Evolutionary conservation across 2,113 vertebrate genomes (phyloP).

Genomic region (Ursus arctos): DNA sequence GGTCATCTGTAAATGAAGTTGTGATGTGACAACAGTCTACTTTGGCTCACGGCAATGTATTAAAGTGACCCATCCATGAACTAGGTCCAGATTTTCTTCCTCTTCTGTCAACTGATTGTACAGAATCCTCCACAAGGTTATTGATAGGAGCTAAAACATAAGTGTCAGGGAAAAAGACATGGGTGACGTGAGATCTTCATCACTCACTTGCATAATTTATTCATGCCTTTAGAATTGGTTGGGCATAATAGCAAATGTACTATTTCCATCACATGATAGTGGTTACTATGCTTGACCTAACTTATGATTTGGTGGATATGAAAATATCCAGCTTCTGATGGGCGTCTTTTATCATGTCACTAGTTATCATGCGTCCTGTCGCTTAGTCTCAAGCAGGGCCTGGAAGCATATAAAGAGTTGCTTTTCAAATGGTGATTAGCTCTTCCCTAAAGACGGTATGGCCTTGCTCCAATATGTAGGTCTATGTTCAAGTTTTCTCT

Average conservation of each 20-base stretch:
- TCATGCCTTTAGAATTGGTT: background rate
- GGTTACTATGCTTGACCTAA: background rate
- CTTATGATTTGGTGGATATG: background rate
- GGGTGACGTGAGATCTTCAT: background rate
- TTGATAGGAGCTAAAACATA: background rate
- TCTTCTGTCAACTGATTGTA: background rate
- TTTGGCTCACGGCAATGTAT: background rate
- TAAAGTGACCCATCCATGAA: background rate
- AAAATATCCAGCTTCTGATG: background rate
- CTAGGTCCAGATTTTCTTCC: background rate
- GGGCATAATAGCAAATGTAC: background rate
- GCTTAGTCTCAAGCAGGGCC: background rate
- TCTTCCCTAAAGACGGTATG: background rate
- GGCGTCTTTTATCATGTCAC: background rate
- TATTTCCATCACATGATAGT: background rate
- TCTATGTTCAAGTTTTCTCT: background rate
- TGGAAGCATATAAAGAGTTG: background rate
- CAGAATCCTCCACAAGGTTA: background rate
- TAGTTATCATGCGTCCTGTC: background rate
- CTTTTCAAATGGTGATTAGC: background rate
- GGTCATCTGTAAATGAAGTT: background rate
- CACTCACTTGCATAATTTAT: background rate
- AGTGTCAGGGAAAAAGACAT: background rate
- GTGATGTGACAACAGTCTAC: background rate
- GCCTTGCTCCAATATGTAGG: background rate